These are phyloP conservation scores for Drosophila ercepeae DNA, from an alignment of 1,140 invertebrate species.

Conservation along the genomic window DNA sequence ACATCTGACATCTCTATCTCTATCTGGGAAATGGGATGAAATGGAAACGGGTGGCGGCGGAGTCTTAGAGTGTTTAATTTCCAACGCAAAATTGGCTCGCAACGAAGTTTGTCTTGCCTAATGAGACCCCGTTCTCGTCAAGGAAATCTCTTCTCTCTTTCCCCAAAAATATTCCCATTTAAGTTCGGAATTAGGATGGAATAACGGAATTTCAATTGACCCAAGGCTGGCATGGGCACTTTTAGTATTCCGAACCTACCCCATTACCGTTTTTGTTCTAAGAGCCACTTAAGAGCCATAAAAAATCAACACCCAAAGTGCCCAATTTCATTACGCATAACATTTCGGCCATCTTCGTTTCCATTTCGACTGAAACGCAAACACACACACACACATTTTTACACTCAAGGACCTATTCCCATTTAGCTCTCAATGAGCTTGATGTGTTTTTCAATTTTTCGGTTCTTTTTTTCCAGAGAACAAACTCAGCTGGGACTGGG, in stretches of 20 bases:
- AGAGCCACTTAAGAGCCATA: constrained; percentile 58
- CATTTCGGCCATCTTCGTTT: constrained; percentile 50
- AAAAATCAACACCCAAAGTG: constrained; percentile 62
- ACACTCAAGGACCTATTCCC: constrained; percentile 41
- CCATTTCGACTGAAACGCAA: constrained; percentile 18
- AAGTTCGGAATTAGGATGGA: neutral
- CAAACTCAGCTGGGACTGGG: constrained; percentile 25
- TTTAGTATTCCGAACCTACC: neutral
- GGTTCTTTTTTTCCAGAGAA: constrained; percentile 8
- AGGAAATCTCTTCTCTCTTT: neutral
- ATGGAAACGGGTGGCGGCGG: neutral
- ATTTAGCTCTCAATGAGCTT: constrained; percentile 65
- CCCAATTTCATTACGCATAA: constrained; percentile 74
- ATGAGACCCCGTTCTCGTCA: constrained; percentile 14
- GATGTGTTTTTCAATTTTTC: constrained; percentile 70
- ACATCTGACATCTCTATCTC: constrained; percentile 28
- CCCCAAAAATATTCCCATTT: neutral
- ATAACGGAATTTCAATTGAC: constrained; percentile 42
- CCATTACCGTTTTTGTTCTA: constrained; percentile 10
- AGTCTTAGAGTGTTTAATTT: constrained; percentile 28
- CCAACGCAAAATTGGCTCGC: constrained; percentile 33
- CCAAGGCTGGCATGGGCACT: neutral
- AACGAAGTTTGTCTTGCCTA: constrained; percentile 39
- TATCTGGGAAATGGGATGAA: too few relatives aligned
- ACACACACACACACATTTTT: neutral